Conservation (phyloP, 2,113 vertebrate species). For the Cephalopholis sonnerati region DNA sequence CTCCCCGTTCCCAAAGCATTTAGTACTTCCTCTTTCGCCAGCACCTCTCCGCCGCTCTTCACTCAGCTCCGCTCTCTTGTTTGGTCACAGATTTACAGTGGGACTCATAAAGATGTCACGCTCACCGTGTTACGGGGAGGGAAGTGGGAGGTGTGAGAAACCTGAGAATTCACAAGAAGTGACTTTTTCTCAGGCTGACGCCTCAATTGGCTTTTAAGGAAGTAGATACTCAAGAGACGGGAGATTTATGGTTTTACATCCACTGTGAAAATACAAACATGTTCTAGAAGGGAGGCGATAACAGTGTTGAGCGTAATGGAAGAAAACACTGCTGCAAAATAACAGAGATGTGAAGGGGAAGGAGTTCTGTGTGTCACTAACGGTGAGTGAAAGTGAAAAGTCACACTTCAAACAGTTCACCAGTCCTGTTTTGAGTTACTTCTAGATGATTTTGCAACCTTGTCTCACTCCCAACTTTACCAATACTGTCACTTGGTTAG, state of each 20-base stretch:
- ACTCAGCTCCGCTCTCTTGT: constrained; percentile 51
- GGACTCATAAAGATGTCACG: constrained; percentile 75
- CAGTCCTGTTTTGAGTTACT: background rate
- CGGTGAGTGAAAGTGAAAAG: background rate
- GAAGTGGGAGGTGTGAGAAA: constrained; percentile 68
- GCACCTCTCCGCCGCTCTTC: constrained; percentile 61
- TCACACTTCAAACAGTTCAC: background rate
- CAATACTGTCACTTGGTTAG: too few species aligned
- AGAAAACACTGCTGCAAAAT: background rate
- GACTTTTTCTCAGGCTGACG: constrained; percentile 66
- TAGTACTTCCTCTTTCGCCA: constrained; percentile 83
- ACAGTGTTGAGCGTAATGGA: background rate
- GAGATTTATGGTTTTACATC: constrained; percentile 71
- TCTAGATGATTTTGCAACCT: background rate
- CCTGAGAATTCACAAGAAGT: constrained; percentile 76
- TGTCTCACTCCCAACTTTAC: too few species aligned
- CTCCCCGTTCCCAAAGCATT: constrained; percentile 80
- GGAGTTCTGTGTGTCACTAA: background rate
- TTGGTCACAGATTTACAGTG: constrained; percentile 73
- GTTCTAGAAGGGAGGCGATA: background rate
- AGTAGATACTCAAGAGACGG: constrained; percentile 41
- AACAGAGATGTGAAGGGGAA: background rate
- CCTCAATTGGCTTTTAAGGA: constrained; percentile 68
- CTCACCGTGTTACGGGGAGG: constrained; percentile 32
- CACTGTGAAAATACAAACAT: constrained; percentile 45